Evolutionary conservation across 1,140 invertebrate species (phyloP), one percentile per base, ranked within the genome.

Genomic region (Callitettix versicolor): DNA sequence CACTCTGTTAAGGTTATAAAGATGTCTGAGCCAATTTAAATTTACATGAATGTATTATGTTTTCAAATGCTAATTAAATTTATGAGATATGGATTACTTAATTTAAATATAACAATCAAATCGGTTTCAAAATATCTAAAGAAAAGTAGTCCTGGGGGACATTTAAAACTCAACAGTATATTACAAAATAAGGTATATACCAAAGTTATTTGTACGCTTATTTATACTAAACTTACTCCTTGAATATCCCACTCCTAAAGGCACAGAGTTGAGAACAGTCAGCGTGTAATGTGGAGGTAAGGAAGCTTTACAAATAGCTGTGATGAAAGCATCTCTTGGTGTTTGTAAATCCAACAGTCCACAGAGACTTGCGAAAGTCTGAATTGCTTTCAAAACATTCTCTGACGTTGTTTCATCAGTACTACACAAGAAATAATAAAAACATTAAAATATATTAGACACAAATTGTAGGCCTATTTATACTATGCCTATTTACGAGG

Each of bases 261-360:
- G 73, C 41, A 76, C 71, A 43, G 73, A 73, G 58, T 86, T 87
- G 43, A 95, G 77, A 30, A 94, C 86, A 6, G 88, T 89, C 56
- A 95, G 76, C 14, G 91, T 91, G 73, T 98, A 98, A 72, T 95
- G 91, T 7, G 91, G 89, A 2, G 95, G 95, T 55, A 99, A 74
- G 0, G 93, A 95, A 3, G 90, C 88, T 68, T 95, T 91, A 68
- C 95, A 98, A 63, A 98, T 80, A 3, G 92, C 85, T 42, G 88
- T 91, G 38, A 96, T 88, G 64, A 95, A 95, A 21, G 92, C 91
- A 75, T 97, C 93, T 40, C 93, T 76, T 0, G 89, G 82, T 24
- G 76, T 81, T 24, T 79, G 77, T 58, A 92, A 68, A 21, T 81
- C 80, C 40, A 92, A 67, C 55, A 79, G 69, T 11, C 90, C 91